Percentiles rank a stretch among this genome's conserved stretches.
These are phyloP conservation scores for Mesorhabditis belari DNA, from an alignment of 2,888 invertebrate species.

Conservation along the genomic window DNA sequence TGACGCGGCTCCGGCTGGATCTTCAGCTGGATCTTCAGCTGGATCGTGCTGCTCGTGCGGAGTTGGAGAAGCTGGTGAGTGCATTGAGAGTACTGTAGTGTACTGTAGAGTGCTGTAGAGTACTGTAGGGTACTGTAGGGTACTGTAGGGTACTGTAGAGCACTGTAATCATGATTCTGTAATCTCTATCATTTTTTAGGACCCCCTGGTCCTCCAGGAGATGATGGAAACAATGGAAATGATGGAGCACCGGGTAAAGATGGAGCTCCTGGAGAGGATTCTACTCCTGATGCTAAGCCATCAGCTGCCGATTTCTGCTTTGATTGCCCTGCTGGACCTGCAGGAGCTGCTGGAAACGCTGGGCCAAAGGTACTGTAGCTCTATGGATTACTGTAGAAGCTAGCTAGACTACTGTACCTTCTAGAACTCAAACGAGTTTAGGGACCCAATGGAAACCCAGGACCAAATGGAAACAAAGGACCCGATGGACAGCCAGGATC, in stretches of 20 bases:
- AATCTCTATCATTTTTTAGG: too few relatives aligned
- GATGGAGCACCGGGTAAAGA: conserved; percentile 21
- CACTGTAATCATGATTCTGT: too few relatives aligned
- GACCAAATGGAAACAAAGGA: conserved; percentile 25
- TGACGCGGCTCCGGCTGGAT: too few relatives aligned
- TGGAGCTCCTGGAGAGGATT: conserved; percentile 30
- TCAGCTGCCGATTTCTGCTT: conserved; percentile 36
- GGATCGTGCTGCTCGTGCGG: conserved; percentile 38
- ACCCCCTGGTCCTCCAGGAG: conserved; percentile 38
- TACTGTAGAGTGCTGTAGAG: too few relatives aligned
- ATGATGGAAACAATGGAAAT: conserved; percentile 34
- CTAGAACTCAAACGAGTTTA: conserved; percentile 24
- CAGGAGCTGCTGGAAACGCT: conserved; percentile 20
- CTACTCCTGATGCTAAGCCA: conserved; percentile 29
- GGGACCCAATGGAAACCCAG: conserved; percentile 30
- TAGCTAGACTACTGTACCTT: conserved; percentile 5
- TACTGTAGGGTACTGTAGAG: too few relatives aligned
- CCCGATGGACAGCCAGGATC: conserved; percentile 28
- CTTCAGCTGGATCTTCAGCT: conserved; percentile 6
- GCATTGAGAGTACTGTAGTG: too few relatives aligned
- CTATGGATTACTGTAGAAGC: neutral
- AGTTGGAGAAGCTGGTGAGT: conserved; percentile 32
- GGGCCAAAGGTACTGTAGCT: conserved; percentile 7
- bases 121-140: too few relatives aligned
- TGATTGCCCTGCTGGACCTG: conserved; percentile 41